A percentile compares a stretch with the other conserved stretches of the same genome.
phyloP scores from a whole-genome alignment of 2,888 invertebrate genomes.

The Nephrocerus scutellatus region DNA sequence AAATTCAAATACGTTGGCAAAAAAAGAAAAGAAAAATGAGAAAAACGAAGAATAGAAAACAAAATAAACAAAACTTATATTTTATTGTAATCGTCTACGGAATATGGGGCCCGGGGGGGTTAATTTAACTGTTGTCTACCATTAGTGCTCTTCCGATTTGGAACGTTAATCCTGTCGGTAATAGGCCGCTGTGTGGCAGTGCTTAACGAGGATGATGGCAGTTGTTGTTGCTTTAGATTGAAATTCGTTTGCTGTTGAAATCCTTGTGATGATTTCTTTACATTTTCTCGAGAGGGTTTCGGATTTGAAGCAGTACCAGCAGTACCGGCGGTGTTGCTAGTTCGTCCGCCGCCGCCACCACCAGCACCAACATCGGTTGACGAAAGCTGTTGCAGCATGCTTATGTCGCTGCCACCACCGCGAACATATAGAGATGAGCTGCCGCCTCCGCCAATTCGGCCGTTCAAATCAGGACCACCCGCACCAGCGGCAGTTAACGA shows the following conservation, averaged over 20 bases:
- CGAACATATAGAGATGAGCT: conserved; percentile 16
- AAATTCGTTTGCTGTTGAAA: conserved; percentile 30
- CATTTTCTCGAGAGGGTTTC: conserved; percentile 44
- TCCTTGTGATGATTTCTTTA: conserved; percentile 41
- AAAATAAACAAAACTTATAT: conserved; percentile 6
- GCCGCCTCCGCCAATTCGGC: conserved; percentile 9
- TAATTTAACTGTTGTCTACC: conserved; percentile 23
- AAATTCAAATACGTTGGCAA: conserved; percentile 12
- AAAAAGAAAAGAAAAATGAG: conserved; percentile 11
- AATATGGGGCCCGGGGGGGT: neutral
- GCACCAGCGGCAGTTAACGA: conserved; percentile 18
- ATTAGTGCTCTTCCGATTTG: conserved; percentile 29
- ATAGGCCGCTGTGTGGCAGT: conserved; percentile 23
- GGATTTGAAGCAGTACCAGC: conserved; percentile 32
- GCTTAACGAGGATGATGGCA: conserved; percentile 32
- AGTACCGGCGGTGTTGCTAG: conserved; percentile 21
- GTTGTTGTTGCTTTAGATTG: conserved; percentile 38
- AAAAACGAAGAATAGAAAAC: neutral
- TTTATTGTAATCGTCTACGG: neutral
- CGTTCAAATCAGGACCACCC: conserved; percentile 10
- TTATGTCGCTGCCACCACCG: conserved; percentile 1
- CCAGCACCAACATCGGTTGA: conserved; percentile 19
- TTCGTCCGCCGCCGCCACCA: conserved; percentile 22
- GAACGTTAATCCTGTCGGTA: conserved; percentile 17
- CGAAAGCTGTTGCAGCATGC: no score